Evolutionary conservation across 2,113 vertebrate genomes (phyloP).

Genomic region (Eleginops maclovinus): DNA sequence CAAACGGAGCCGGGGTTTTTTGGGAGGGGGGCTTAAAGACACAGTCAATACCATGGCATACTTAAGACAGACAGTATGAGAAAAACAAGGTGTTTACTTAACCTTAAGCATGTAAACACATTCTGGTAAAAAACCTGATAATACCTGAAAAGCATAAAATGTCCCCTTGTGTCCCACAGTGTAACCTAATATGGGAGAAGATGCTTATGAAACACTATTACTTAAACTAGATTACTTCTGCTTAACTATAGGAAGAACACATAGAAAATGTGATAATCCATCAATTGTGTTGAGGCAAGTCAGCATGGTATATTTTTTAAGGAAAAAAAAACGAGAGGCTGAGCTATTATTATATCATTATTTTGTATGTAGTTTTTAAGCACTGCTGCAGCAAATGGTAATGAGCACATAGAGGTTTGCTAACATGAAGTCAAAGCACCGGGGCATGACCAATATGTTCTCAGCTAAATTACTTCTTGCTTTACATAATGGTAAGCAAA

Average conservation of each 20-base stretch:
- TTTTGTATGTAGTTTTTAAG: slow-evolving; percentile 44
- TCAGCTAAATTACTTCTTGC: slow-evolving; percentile 33
- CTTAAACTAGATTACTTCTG: slow-evolving; percentile 18
- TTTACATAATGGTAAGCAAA: slow-evolving; percentile 27
- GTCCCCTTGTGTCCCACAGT: too few species aligned
- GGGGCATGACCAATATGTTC: slow-evolving; percentile 36
- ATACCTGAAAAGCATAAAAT: too few species aligned
- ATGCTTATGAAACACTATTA: not conserved
- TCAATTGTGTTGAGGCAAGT: slow-evolving; percentile 19
- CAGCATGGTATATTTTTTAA: not conserved
- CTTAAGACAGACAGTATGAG: too few species aligned
- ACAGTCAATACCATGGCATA: too few species aligned
- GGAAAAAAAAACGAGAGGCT: slow-evolving; percentile 23
- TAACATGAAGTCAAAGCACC: slow-evolving; percentile 30
- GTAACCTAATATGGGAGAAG: too few species aligned
- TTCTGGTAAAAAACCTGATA: too few species aligned
- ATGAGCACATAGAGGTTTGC: slow-evolving; percentile 34
- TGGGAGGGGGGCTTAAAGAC: too few species aligned
- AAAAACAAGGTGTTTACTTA: too few species aligned
- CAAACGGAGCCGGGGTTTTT: too few species aligned
- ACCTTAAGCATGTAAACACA: too few species aligned
- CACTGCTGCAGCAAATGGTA: slow-evolving; percentile 31
- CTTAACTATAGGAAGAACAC: slow-evolving; percentile 8
- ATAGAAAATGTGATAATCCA: slow-evolving; percentile 17
- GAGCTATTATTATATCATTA: slow-evolving; percentile 33